Evolutionary conservation across 2,113 vertebrate genomes (phyloP), one percentile per base, ranked within the genome.

Genomic region (Callaeas wilsoni): DNA sequence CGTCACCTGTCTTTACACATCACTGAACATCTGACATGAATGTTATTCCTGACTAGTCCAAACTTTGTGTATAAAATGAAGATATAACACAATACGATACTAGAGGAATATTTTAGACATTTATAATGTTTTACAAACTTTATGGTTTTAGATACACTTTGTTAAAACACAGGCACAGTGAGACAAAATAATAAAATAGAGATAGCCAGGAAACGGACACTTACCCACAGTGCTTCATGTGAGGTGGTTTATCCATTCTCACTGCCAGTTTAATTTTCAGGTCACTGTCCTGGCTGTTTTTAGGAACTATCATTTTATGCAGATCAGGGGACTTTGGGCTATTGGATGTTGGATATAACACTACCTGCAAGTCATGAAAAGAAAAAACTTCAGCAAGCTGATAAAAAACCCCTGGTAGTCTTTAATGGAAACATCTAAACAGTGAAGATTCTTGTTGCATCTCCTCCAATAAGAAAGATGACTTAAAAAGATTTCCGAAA

Each of bases 181-280:
- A 75, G 20, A 33, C 25, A 94, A 92, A 70, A 77, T 41, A 93
- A 75, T 50, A 92, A 26, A 30, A 85, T 18, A 47, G 18, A 81
- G 22, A 18, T 6, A 35, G 35, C 6, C 50, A 70, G 30, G 82
- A 87, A 93, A 67, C 3, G 22, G 46, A 75, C 35, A 95, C 99
- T 98, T 96, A 99, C 99, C 99, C 99, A 88, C 99, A 99, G 92
- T 99, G 99, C 93, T 99, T 99, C 98, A 99, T 98, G 95, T 99
- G 99, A 93, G 99, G 98, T 20, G 99, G 99, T 80, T 99, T 99
- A 98, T 99, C 99, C 99, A 99, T 99, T 79, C 99, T 98, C 41
- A 99, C 98, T 0, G 99, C 99, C 96, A 99, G 97, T 90, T 99
- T 99, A 95, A 99, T 99, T 97, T 98, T 99, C 96, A 99, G 97